Evolutionary conservation across 1,140 invertebrate genomes (phyloP), one percentile per base, ranked within the genome.

Genomic region (Leptinotarsa undecemlineata): DNA sequence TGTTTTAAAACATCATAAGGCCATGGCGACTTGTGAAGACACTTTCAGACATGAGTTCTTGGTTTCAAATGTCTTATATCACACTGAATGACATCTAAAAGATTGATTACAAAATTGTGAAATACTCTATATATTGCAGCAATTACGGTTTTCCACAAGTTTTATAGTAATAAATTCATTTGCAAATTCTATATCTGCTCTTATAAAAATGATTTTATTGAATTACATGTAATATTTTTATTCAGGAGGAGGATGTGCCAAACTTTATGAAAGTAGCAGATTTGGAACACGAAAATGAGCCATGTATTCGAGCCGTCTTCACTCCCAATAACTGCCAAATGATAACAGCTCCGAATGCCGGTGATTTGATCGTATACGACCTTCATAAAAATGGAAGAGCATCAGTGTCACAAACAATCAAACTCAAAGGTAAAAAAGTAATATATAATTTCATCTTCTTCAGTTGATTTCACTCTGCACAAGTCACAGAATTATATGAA

Each of bases 191-290:
- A 8, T 33, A 33, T 33, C 33, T 0, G 33, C 6, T 1, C 6
- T 33, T 33, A 33, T 33, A 8, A 33, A 33, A 33, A 1, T 33
- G 6, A 33, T 11, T 33, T 33, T 33, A 42, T 42, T 42, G 33
- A 42, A 11, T 42, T 42, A 11, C 33, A 42, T 42, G 8, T 2
- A 3, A 42, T 42, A 42, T 33, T 42, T 42, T 76, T 79, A 73
- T 85, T 85, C 83, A 85, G 74, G 84, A 85, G 20, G 84, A 87
- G 17, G 82, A 85, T 57, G 80, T 79, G 63, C 82, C 87, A 71
- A 85, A 85, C 15, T 77, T 87, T 14, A 80, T 84, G 3, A 87
- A 87, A 71, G 79, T 89, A 71, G 78, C 87, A 72, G 78, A 87
- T 26, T 83, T 85, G 13, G 86, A 87, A 13, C 60, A 85, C 14